These are phyloP conservation scores for Drosophila leontia DNA, from an alignment of 1,140 invertebrate species.

Conservation along the genomic window DNA sequence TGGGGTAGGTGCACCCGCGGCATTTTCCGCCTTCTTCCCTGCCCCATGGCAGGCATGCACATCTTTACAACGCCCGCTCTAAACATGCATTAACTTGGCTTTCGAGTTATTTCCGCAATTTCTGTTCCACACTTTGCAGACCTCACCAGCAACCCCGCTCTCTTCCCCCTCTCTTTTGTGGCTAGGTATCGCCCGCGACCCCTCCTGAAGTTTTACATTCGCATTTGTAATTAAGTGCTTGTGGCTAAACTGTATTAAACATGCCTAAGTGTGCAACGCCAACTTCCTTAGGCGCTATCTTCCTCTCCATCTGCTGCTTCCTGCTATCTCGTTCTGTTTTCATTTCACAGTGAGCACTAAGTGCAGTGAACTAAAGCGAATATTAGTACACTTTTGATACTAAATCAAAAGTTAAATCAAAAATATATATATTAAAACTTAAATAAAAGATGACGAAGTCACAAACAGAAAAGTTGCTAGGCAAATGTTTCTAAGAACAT, in stretches of 20 bases:
- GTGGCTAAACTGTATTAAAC: slow-evolving; percentile 85
- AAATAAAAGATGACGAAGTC: background rate
- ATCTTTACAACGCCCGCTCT: slow-evolving; percentile 2
- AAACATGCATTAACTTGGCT: slow-evolving; percentile 42
- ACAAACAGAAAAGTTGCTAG: background rate
- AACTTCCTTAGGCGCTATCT: slow-evolving; percentile 52
- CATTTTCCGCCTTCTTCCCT: slow-evolving; percentile 26
- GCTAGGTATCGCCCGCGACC: background rate
- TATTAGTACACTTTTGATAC: background rate
- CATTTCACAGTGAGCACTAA: slow-evolving; percentile 6
- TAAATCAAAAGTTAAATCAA: background rate
- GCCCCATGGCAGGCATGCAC: background rate
- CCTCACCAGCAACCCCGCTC: slow-evolving; percentile 1
- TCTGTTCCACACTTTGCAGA: slow-evolving; percentile 50
- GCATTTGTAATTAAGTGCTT: slow-evolving; percentile 84
- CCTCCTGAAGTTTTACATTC: slow-evolving; percentile 30
- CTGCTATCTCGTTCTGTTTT: slow-evolving; percentile 32
- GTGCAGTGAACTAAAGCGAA: background rate
- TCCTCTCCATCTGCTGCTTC: slow-evolving; percentile 21
- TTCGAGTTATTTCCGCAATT: slow-evolving; percentile 53
- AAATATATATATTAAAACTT: background rate
- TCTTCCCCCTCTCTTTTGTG: background rate
- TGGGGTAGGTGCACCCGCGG: slow-evolving; percentile 23
- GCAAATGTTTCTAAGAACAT: background rate
- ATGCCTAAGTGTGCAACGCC: slow-evolving; percentile 82